phyloP scores from a whole-genome alignment of 2,888 invertebrate species.

The Xanthia togata region DNA sequence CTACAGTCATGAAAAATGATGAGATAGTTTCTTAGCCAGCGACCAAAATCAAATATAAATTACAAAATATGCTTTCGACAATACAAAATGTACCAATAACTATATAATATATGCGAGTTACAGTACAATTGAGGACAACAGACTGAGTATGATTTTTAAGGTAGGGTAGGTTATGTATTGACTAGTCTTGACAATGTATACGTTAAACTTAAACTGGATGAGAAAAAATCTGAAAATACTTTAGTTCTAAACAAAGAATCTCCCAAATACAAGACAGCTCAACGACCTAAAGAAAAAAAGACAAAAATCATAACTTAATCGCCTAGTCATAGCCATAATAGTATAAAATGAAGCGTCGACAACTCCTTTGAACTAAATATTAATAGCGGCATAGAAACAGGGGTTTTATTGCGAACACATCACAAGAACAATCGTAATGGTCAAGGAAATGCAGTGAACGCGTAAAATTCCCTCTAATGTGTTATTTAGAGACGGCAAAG shows the following conservation, averaged over 20 bases:
- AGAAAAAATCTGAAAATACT: not conserved
- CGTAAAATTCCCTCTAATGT: slow-evolving; percentile 75
- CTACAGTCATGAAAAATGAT: not conserved
- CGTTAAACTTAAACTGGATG: not conserved
- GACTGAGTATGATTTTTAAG: too few relatives aligned
- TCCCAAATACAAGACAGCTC: slow-evolving; percentile 6
- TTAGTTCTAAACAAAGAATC: not conserved
- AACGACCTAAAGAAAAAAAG: slow-evolving; percentile 48
- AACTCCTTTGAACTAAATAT: slow-evolving; percentile 78
- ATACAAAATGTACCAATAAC: not conserved
- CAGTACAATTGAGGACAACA: too few relatives aligned
- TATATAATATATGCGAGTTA: not conserved
- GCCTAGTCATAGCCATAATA: slow-evolving; percentile 51
- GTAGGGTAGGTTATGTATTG: not conserved
- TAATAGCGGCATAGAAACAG: slow-evolving; percentile 73
- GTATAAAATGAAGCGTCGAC: slow-evolving; percentile 68
- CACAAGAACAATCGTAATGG: slow-evolving; percentile 77
- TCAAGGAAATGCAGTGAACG: slow-evolving; percentile 75
- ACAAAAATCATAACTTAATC: slow-evolving; percentile 64
- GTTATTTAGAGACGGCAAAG: slow-evolving; percentile 65
- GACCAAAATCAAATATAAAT: not conserved
- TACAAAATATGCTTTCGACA: not conserved
- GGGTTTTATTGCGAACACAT: slow-evolving; percentile 76
- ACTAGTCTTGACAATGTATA: not conserved
- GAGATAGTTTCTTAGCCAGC: not conserved